Percentiles rank a stretch among this genome's conserved stretches.
Evolutionary conservation across 2,888 invertebrate species (phyloP).

Genomic region (Epirrhoe tristata): DNA sequence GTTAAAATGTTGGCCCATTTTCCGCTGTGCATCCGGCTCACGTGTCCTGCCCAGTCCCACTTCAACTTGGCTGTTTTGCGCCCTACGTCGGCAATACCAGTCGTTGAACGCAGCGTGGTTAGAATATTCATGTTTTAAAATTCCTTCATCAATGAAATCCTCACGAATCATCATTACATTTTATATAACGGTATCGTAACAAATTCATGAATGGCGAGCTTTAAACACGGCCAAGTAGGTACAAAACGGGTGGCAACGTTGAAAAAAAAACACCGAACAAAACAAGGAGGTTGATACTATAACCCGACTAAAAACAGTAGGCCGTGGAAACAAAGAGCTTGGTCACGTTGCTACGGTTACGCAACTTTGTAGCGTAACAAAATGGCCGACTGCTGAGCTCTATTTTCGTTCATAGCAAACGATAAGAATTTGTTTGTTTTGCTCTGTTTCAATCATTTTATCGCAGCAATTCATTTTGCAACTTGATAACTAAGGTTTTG

Average conservation of each 20-base stretch:
- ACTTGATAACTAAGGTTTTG: neutral
- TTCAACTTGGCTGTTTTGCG: too few species aligned
- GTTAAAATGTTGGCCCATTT: too few species aligned
- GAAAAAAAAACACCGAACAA: constrained; percentile 70
- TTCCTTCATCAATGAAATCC: neutral
- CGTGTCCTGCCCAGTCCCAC: too few species aligned
- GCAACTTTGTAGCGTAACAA: constrained; percentile 43
- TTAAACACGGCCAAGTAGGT: constrained; percentile 54
- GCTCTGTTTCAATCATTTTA: constrained; percentile 26
- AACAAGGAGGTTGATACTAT: constrained; percentile 74
- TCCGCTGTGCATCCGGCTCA: too few species aligned
- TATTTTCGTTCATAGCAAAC: constrained; percentile 52
- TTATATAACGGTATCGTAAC: constrained; percentile 26
- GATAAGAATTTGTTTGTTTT: constrained; percentile 59
- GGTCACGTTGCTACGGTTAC: constrained; percentile 44
- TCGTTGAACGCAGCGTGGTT: too few species aligned
- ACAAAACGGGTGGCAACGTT: constrained; percentile 64
- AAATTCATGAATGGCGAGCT: constrained; percentile 51
- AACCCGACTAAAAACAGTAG: constrained; percentile 60
- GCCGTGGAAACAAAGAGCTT: constrained; percentile 62
- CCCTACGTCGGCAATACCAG: too few species aligned
- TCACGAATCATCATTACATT: constrained; percentile 9
- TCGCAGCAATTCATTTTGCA: neutral
- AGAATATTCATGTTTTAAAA: too few species aligned
- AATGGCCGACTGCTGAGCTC: constrained; percentile 40